Base-by-base conservation (phyloP, 2,888 invertebrate genomes). In the Strigamia maritima region DNA sequence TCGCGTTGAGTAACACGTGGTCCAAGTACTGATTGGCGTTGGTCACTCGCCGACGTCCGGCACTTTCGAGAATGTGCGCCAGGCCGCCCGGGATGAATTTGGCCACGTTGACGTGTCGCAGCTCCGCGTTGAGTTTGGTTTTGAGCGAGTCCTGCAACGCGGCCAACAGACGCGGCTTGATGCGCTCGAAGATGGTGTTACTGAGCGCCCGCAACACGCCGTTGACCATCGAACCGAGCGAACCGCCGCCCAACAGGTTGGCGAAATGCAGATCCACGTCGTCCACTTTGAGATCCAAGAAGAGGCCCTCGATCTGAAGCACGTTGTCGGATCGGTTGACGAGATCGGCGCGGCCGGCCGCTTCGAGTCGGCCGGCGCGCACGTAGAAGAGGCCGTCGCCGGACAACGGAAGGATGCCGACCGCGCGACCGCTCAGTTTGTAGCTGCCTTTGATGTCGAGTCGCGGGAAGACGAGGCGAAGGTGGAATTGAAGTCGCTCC, bases 301-400 rank as follows among this genome's bases (percentile, higher is more conserved):
- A 38, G 24, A 80, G 78, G 14, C 65, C 38, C 28, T 78, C 70
- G 38, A 78, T 65, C 22, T 80, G 79, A 10, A 80, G 74, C 3
- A 79, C 22, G 65, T 79, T 75, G 24, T 76, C 12, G 16, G 24
- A 1, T 26, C 78, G 79, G 75, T 76, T 76, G 35, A 65, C 44
- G 22, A 80, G 77, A 12, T 44, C 26, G 22, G 80, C 80, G 31
- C 38, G 31, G 0, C 80, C 80, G 16, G 80, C 24, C 28, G 77
- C 54, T 49, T 78, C 76, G 19, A 80, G 31, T 28, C 78, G 65
- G 24, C 28, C 24, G 26, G 80, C 80, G 14, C 35, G 1, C 44
- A 80, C 80, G 82, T 79, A 75, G 79, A 82, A 82, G 24, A 79
- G 74, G 40, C 83, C 83, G n/a, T 26, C n/a, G 22, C 83, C 83